A percentile compares a stretch with the other conserved stretches of the same genome.
Evolutionary conservation across 2,113 vertebrate species (phyloP).

Genomic region (Conger conger): DNA sequence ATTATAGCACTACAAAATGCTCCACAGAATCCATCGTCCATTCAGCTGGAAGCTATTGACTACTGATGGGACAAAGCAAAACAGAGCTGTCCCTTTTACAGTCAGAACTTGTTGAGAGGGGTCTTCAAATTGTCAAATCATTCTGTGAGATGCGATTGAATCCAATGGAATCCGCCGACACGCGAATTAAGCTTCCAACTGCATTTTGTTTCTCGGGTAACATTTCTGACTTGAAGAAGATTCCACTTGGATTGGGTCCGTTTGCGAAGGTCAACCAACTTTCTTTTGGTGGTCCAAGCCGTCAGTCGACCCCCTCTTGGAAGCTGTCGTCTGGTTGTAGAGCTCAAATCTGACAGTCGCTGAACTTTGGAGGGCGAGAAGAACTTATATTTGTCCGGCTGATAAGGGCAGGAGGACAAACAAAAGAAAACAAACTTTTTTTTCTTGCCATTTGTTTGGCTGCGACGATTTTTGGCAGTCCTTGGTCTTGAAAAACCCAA

Average conservation of each 20-base stretch:
- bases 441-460: slow-evolving; percentile 26
- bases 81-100: neutral
- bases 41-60: slow-evolving; percentile 14
- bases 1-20: neutral
- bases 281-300: slow-evolving; percentile 16
- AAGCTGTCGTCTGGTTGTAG: slow-evolving; percentile 10
- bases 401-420: neutral
- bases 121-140: neutral
- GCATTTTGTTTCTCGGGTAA: slow-evolving; percentile 20
- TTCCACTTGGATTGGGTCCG: slow-evolving; percentile 2
- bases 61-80: neutral
- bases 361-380: slow-evolving; percentile 31
- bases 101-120: slow-evolving; percentile 6
- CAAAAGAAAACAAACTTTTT: slow-evolving; percentile 33
- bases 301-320: slow-evolving; percentile 8
- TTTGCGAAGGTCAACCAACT: slow-evolving; percentile 17
- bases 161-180: neutral
- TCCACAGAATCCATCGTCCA: slow-evolving; percentile 5
- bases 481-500: slow-evolving; percentile 18
- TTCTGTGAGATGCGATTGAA: neutral
- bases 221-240: slow-evolving; percentile 16
- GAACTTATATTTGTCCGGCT: slow-evolving; percentile 26
- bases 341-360: slow-evolving; percentile 10
- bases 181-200: neutral
- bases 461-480: slow-evolving; percentile 22